These are phyloP conservation scores for Hystrix cristata DNA, from an alignment of 2,113 vertebrate genomes.

Conservation along the genomic window DNA sequence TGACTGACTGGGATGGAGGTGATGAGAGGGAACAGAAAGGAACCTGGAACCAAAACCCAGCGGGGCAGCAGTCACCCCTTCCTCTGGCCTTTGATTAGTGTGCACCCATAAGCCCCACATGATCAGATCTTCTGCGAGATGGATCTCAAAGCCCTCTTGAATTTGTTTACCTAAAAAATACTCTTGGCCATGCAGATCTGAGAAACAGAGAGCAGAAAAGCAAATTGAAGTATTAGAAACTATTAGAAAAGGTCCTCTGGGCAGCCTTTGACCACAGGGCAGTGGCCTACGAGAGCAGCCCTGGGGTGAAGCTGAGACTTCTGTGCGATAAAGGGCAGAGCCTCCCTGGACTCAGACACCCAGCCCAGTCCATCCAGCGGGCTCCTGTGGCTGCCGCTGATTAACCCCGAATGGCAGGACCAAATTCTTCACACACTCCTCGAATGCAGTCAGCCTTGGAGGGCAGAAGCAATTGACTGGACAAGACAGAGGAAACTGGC, in stretches of 20 bases:
- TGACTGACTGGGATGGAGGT: not conserved
- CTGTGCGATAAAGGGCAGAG: not conserved
- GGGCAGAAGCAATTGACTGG: not conserved
- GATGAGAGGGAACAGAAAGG: not conserved
- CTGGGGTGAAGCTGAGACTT: not conserved
- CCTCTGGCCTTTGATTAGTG: not conserved
- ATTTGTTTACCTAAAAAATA: constrained; percentile 32
- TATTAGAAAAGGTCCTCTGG: not conserved
- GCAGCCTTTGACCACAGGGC: not conserved
- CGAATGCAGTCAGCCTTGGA: not conserved
- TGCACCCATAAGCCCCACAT: not conserved
- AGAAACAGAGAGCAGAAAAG: constrained; percentile 40
- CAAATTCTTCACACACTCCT: constrained; percentile 18
- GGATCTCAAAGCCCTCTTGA: constrained; percentile 35
- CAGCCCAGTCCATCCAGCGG: not conserved
- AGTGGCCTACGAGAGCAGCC: not conserved
- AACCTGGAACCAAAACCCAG: not conserved
- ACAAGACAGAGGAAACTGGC: not conserved
- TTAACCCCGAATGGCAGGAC: not conserved
- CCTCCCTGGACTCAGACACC: not conserved
- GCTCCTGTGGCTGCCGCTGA: not conserved
- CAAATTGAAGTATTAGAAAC: constrained; percentile 48
- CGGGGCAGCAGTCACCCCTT: not conserved
- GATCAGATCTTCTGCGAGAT: constrained; percentile 3
- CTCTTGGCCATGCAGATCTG: not conserved